Evolutionary conservation across 2,797 vertebrate genomes (phyloP).

Genomic region (Aythya fuligula): DNA sequence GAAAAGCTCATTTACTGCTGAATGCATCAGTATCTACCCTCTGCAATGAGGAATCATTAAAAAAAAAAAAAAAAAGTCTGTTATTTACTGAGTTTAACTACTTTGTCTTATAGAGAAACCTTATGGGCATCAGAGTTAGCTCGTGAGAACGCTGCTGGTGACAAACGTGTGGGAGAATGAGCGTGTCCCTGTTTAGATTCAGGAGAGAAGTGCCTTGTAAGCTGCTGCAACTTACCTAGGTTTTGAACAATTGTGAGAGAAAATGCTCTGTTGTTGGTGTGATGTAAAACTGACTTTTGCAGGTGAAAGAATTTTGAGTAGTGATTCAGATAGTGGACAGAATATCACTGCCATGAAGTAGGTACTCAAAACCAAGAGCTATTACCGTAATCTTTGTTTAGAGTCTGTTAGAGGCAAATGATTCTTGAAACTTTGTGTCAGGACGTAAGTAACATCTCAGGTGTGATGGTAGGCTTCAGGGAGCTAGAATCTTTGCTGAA

Average conservation of each 20-base stretch:
- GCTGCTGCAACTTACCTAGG: slow-evolving; percentile 76
- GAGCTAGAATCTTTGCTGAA: background rate
- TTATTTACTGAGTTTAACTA: background rate
- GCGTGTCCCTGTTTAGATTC: slow-evolving; percentile 46
- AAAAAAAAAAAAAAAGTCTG: background rate
- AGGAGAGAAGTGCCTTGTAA: slow-evolving; percentile 77
- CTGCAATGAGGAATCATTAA: background rate
- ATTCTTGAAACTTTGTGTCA: background rate
- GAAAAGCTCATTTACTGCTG: background rate
- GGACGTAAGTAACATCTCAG: background rate
- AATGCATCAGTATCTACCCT: rapidly evolving
- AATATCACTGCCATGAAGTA: background rate
- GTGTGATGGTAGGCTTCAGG: background rate
- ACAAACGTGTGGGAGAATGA: slow-evolving; percentile 74
- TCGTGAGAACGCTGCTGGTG: background rate
- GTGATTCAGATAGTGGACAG: background rate
- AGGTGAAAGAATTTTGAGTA: background rate
- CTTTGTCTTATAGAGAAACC: background rate
- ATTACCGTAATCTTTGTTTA: background rate
- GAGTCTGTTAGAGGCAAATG: background rate
- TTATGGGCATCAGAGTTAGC: background rate
- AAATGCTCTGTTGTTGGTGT: slow-evolving; percentile 29
- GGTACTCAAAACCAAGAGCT: background rate
- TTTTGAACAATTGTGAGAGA: slow-evolving; percentile 72
- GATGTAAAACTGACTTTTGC: background rate